Conservation (phyloP, 2,888 invertebrate genomes). For the Plemyria rubiginata region DNA sequence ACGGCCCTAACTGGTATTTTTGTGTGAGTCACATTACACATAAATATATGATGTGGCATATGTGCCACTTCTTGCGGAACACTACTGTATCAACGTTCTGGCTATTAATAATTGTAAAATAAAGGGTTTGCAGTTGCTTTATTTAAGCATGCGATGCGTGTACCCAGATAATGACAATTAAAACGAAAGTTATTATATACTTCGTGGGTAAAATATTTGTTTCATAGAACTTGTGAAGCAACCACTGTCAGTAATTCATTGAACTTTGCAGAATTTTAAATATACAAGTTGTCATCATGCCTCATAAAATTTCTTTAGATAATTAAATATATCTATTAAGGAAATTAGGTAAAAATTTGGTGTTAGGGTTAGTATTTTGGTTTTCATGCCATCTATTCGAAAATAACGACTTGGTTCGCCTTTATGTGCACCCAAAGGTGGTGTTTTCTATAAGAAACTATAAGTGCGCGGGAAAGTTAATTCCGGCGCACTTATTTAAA, state of each 20-base stretch:
- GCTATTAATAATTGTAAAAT: slow-evolving; percentile 2
- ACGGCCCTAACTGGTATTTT: not conserved
- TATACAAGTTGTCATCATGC: too few species aligned
- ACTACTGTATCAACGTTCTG: slow-evolving; percentile 2
- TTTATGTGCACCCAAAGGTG: too few species aligned
- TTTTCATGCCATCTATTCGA: too few species aligned
- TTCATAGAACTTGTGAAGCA: not conserved
- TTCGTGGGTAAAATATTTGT: not conserved
- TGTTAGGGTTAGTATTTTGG: too few species aligned
- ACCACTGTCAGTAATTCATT: not conserved
- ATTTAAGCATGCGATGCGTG: not conserved
- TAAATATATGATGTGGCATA: not conserved
- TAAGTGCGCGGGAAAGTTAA: too few species aligned
- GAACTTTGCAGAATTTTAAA: not conserved
- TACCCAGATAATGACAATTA: not conserved
- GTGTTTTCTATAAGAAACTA: too few species aligned
- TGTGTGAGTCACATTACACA: not conserved
- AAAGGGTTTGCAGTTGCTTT: slow-evolving; percentile 1
- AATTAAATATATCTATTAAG: too few species aligned
- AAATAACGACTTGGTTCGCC: too few species aligned
- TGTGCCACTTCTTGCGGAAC: not conserved
- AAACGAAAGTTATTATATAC: not conserved
- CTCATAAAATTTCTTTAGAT: too few species aligned
- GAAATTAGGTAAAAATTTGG: too few species aligned
- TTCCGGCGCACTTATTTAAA: too few species aligned